Conservation (phyloP, 2,888 invertebrate species). For the Drosophila phalerata region DNA sequence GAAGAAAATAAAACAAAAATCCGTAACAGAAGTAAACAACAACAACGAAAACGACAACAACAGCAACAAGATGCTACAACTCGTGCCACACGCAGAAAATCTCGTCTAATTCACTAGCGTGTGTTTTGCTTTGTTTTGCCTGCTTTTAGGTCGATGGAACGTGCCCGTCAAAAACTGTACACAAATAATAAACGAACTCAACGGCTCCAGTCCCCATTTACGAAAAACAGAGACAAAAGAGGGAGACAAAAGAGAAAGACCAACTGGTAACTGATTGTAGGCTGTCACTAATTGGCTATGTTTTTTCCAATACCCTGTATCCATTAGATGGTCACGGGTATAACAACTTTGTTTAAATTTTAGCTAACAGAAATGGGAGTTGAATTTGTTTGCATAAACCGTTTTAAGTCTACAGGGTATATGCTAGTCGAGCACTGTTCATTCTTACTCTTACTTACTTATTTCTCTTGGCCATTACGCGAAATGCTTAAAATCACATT, state of each 20-base stretch:
- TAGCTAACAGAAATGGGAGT: not conserved
- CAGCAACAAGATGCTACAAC: constrained; percentile 15
- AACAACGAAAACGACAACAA: constrained; percentile 8
- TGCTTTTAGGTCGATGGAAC: constrained; percentile 34
- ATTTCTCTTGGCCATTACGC: constrained; percentile 1
- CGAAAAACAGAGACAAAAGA: not conserved
- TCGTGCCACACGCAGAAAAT: constrained; percentile 67
- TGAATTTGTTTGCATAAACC: not conserved
- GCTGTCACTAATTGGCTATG: constrained; percentile 62
- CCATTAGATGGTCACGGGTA: not conserved
- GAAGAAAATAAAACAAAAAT: constrained; percentile 37
- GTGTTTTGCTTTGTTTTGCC: constrained; percentile 20
- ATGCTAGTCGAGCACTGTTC: not conserved
- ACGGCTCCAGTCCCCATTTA: constrained; percentile 6
- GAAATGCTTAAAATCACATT: constrained; percentile 35
- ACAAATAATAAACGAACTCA: constrained; percentile 49
- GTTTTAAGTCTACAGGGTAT: not conserved
- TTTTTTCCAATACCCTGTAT: constrained; percentile 15
- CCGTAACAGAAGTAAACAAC: constrained; percentile 13
- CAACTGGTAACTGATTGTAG: constrained; percentile 40
- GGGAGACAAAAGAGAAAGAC: constrained; percentile 1
- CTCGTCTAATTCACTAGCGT: constrained; percentile 59
- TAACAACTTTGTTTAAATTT: not conserved
- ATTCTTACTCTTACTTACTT: not conserved
- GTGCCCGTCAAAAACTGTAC: constrained; percentile 55